Base-by-base conservation (phyloP, 2,888 invertebrate genomes). In the Gryllus longicercus region DNA sequence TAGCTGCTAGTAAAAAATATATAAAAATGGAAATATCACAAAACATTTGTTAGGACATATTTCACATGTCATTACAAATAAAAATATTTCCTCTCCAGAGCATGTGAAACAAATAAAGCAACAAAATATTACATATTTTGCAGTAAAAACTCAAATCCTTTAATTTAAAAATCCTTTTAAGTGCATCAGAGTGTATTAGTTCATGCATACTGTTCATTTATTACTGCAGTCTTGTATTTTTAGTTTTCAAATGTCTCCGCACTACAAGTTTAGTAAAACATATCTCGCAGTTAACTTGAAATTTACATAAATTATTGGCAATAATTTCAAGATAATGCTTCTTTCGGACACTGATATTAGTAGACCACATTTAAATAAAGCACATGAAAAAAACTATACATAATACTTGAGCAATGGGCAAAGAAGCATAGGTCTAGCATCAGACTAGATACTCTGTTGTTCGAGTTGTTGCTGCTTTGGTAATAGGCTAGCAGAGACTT, bases 371-470 rank as follows among this genome's bases (percentile, higher is more conserved):
- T 63, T 8, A 63, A 63, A 63, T 63, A n/a, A 63, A 63, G 63
- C 63, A 63, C 63, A 16, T 18, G 16, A 18, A n/a, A 11, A 21
- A n/a, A 63, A 63, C n/a, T n/a, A 63, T n/a, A 18, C 38, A 18
- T 63, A 63, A 63, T 63, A 63, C 63, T 63, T 63, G 63, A 63
- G 63, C 63, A 63, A 63, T 63, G 63, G 14, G n/a, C 63, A 63
- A 63, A 63, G 63, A 63, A 63, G 63, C 63, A 63, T 63, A 63
- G 63, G 63, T 63, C 38, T 63, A n/a, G 16, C 63, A 63, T 63
- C 14, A 63, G 63, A 63, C 63, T 63, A 63, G 63, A n/a, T 4
- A 63, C 63, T 63, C 63, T 16, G 63, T 63, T 63, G 63, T 63
- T 63, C 63, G n/a, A 63, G 63, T 63, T 12, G 14, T 63, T n/a